Percentiles rank a stretch among this genome's conserved stretches.
phyloP scores from a whole-genome alignment of 1,140 invertebrate species.

The Plutomurus gul region DNA sequence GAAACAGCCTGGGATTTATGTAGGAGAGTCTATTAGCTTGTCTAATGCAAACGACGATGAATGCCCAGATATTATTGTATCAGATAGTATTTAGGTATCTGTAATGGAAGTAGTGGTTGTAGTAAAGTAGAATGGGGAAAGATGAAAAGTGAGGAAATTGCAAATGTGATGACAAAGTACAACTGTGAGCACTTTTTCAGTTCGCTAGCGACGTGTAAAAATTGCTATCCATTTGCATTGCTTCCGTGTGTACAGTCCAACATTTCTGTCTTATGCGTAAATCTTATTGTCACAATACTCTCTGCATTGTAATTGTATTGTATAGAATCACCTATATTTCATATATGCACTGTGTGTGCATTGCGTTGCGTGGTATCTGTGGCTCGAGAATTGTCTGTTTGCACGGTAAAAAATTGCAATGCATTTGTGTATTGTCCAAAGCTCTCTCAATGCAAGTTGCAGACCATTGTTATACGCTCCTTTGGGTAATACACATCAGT shows the following conservation, averaged over 20 bases:
- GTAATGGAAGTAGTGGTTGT: not conserved
- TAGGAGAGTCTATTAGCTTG: no score
- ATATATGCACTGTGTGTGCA: no score
- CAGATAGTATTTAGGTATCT: not conserved
- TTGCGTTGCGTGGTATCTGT: no score
- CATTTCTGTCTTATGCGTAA: not conserved
- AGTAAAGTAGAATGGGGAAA: not conserved
- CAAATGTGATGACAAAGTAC: constrained; percentile 22
- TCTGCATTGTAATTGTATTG: not conserved
- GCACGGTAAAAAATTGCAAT: no score
- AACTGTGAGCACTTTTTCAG: not conserved
- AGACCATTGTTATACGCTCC: no score
- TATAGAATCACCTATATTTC: not conserved
- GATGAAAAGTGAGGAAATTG: constrained; percentile 15
- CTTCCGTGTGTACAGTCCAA: not conserved
- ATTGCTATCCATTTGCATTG: constrained; percentile 3
- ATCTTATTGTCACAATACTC: not conserved
- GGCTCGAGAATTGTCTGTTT: no score
- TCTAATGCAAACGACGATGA: no score
- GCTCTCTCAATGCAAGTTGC: no score
- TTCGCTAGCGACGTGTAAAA: constrained; percentile 1
- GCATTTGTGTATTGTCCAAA: no score
- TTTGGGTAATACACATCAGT: no score
- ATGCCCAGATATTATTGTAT: not conserved
- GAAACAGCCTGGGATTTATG: not conserved